A percentile compares a stretch with the other conserved stretches of the same genome.
phyloP scores from a whole-genome alignment of 1,140 invertebrate species.

The Papilio polyxenes region DNA sequence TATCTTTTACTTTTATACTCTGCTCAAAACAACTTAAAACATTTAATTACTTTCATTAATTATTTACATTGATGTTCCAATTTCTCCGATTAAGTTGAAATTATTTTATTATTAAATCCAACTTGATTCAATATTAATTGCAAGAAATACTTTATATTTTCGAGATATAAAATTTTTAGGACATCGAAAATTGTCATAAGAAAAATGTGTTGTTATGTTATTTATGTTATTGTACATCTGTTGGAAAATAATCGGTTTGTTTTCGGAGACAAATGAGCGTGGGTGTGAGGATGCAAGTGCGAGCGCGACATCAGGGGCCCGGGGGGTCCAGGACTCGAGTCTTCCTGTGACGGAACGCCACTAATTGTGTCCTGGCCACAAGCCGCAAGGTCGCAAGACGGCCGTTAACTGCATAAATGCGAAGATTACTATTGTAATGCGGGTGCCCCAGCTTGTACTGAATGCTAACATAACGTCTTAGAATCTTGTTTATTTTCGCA shows the following conservation, averaged over 20 bases:
- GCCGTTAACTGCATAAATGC: constrained; percentile 69
- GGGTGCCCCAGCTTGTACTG: constrained; percentile 48
- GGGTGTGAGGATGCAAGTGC: constrained; percentile 22
- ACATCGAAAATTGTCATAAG: background rate
- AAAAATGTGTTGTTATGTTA: background rate
- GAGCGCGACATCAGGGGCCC: background rate
- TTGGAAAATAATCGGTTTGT: background rate
- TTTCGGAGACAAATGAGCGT: constrained; percentile 4
- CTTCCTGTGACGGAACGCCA: constrained; percentile 54
- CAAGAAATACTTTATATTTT: no score
- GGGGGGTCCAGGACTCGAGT: constrained; percentile 25
- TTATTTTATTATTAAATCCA: background rate
- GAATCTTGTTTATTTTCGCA: background rate
- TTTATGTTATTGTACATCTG: background rate
- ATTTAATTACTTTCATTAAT: background rate
- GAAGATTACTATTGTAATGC: constrained; percentile 68
- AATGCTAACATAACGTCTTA: constrained; percentile 41
- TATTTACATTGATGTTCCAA: background rate
- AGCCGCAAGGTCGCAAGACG: constrained; percentile 63
- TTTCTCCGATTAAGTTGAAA: background rate
- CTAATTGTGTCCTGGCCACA: constrained; percentile 70
- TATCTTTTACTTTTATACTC: background rate
- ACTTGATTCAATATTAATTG: background rate
- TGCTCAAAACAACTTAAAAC: background rate
- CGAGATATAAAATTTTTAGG: no score